Evolutionary conservation across 2,888 invertebrate species (phyloP).

Genomic region (Acanthosepion esculentum): DNA sequence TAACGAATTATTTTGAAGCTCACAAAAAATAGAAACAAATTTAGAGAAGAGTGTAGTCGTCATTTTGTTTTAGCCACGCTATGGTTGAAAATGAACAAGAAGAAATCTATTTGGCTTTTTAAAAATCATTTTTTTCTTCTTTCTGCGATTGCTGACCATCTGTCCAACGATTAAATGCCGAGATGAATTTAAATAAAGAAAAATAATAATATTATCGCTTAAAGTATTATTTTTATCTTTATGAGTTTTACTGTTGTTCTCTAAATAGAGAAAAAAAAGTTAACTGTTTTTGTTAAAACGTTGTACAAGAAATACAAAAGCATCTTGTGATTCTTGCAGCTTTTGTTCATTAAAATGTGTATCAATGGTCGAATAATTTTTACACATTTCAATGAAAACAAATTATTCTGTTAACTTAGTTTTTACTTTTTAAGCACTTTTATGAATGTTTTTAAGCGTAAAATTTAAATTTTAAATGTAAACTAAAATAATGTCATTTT

Average conservation of each 20-base stretch:
- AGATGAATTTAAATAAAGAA: not conserved
- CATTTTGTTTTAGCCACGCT: constrained; percentile 21
- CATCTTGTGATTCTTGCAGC: not conserved
- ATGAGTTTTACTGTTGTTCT: not conserved
- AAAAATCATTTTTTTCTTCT: not conserved
- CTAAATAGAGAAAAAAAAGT: not conserved
- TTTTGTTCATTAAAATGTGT: not conserved
- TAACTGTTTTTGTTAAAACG: not conserved
- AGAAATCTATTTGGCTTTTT: not conserved
- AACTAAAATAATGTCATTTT: no score
- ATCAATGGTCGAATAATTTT: not conserved
- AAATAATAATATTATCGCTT: not conserved
- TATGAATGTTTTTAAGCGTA: no score
- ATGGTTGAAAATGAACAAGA: not conserved
- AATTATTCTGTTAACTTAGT: no score
- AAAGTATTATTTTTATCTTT: not conserved
- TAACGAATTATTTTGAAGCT: not conserved
- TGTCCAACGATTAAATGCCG: not conserved
- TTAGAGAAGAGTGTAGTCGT: not conserved
- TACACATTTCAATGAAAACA: no score
- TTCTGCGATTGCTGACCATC: not conserved
- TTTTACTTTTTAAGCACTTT: no score
- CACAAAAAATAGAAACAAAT: not conserved
- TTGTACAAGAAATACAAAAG: not conserved
- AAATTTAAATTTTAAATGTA: no score